Evolutionary conservation across 2,888 invertebrate genomes (phyloP).

Genomic region (Aleiodes testaceus): DNA sequence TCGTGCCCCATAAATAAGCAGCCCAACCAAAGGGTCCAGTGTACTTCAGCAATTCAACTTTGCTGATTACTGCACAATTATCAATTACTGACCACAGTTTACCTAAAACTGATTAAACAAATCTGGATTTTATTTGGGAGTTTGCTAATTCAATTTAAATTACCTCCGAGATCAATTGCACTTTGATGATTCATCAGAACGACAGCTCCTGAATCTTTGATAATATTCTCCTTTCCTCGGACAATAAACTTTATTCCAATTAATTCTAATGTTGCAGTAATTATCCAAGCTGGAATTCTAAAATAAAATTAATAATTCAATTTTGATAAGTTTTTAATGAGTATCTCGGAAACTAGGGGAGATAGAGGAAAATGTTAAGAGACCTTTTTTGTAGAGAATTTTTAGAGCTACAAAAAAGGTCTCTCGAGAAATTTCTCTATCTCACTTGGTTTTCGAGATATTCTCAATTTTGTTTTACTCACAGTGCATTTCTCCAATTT

Average conservation of each 20-base stretch:
- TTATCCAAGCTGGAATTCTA: slow-evolving; percentile 81
- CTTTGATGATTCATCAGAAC: slow-evolving; percentile 93
- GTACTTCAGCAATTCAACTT: slow-evolving; percentile 86
- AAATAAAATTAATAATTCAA: slow-evolving; percentile 45
- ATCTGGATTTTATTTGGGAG: too few species aligned
- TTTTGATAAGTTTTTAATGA: slow-evolving; percentile 3
- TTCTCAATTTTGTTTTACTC: slow-evolving; percentile 70
- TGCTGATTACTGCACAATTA: slow-evolving; percentile 87
- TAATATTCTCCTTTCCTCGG: slow-evolving; percentile 85
- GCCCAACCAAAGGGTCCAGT: slow-evolving; percentile 87
- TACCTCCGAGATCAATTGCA: slow-evolving; percentile 87
- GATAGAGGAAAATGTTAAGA: slow-evolving; percentile 11
- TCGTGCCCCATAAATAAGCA: slow-evolving; percentile 90
- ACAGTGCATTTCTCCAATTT: slow-evolving; percentile 86
- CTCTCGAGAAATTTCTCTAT: too few species aligned
- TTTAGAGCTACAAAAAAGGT: too few species aligned
- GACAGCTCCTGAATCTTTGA: slow-evolving; percentile 83
- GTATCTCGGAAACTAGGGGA: too few species aligned
- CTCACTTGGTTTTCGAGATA: too few species aligned
- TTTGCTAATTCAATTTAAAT: neutral
- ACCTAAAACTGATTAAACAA: slow-evolving; percentile 75
- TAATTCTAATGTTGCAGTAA: too few species aligned
- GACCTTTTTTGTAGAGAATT: neutral
- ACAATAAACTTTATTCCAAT: slow-evolving; percentile 78
- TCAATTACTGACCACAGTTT: slow-evolving; percentile 88